These are phyloP conservation scores for Verasper variegatus DNA, from an alignment of 2,113 vertebrate genomes.

Conservation along the genomic window DNA sequence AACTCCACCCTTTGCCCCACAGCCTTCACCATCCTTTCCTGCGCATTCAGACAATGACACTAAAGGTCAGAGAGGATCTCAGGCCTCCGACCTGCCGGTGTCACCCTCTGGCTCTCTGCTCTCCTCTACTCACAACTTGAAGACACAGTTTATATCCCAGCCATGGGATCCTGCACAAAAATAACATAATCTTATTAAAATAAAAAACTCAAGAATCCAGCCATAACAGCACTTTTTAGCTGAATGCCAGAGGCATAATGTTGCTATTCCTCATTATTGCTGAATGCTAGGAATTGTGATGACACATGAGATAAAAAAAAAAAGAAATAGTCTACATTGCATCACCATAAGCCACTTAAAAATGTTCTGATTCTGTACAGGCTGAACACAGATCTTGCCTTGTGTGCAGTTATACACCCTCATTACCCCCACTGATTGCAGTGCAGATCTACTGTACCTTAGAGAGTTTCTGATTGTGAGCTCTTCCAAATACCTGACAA, in stretches of 20 bases:
- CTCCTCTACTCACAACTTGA: slow-evolving; percentile 35
- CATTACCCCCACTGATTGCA: not conserved
- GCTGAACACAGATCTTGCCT: slow-evolving; percentile 16
- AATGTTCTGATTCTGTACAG: slow-evolving; percentile 1
- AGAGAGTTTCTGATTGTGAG: not conserved
- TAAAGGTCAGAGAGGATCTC: slow-evolving; percentile 30
- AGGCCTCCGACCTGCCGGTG: not conserved
- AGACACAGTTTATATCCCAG: slow-evolving; percentile 56
- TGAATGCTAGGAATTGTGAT: slow-evolving; percentile 33
- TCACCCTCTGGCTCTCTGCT: slow-evolving; percentile 8
- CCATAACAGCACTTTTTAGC: slow-evolving; percentile 25
- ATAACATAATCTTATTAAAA: not conserved
- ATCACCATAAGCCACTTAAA: slow-evolving; percentile 1
- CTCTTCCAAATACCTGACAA: not conserved
- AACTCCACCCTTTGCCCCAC: slow-evolving; percentile 1
- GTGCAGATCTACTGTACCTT: not conserved
- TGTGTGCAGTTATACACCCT: slow-evolving; percentile 3
- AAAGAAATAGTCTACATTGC: slow-evolving; percentile 21
- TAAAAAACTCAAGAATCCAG: slow-evolving; percentile 5
- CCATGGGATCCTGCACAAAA: slow-evolving; percentile 32
- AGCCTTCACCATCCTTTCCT: slow-evolving; percentile 8
- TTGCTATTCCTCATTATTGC: slow-evolving; percentile 25
- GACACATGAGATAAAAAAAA: slow-evolving; percentile 19
- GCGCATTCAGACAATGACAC: slow-evolving; percentile 6
- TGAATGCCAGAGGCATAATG: slow-evolving; percentile 28